Evolutionary conservation across 2,113 vertebrate genomes (phyloP), one percentile per base, ranked within the genome.

Genomic region (Gallinago paraguaiae): DNA sequence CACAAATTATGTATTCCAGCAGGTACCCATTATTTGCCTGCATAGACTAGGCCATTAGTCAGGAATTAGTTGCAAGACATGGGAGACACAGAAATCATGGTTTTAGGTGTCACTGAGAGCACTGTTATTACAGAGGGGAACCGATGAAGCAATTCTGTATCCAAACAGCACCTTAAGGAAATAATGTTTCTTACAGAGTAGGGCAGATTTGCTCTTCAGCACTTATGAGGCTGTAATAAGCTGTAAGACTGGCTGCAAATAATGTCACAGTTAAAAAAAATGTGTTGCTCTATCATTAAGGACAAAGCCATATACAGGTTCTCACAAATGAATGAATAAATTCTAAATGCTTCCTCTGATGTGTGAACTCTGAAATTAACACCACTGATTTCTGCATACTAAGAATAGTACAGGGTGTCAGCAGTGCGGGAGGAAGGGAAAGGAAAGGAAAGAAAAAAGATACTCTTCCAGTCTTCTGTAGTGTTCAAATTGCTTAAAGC

Each of bases 351-450:
- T 95, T 94, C 76, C 93, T 95, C 79, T 83, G 90, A 94, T 93
- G 94, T 96, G 93, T 93, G 94, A 92, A 93, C 90, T 83, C 94
- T 13, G 14, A 74, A 91, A 90, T 96, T 97, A 96, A 95, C 94
- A 91, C 88, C 37, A 22, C 63, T 22, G 79, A 80, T 92, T 77
- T 88, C 93, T 82, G 93, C 77, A 39, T 63, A 11, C 95, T 53
- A 81, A 96, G 95, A 96, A 97, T 97, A 97, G 93, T 76, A 86
- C 95, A 78, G 96, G 86, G 84, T 96, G 96, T 97, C 91, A 87
- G 37, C 82, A 89, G 60, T 3, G 2, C 22, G 53, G 75, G 89
- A 35, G 93, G 80, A 92, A 90, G 80, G 94, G 84, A 67, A 89
- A 35, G 45, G 46, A 43, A 59, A 54, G 20, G 35, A 50, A 59